A percentile compares a stretch with the other conserved stretches of the same genome.
Conservation (phyloP, 2,113 vertebrate genomes). For the Motacilla tschutschensis region DNA sequence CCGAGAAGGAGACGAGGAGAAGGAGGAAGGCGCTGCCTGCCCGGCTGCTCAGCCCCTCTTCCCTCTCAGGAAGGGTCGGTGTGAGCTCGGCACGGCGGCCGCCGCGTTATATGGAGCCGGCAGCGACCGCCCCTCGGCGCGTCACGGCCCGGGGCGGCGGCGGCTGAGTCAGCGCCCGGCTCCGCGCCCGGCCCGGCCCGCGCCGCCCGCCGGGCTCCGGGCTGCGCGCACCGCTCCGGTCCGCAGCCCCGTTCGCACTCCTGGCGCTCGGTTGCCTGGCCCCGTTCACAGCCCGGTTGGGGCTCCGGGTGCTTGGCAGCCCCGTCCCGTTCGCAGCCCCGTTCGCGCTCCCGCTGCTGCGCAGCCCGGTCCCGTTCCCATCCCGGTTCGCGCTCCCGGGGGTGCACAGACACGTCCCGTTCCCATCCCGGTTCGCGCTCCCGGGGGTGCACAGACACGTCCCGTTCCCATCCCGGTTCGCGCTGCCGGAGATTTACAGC, state of each 20-base stretch:
- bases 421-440: neutral
- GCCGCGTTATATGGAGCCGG: constrained; percentile 47
- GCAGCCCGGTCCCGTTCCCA: neutral
- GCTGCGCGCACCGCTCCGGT: neutral
- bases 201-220: neutral
- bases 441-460: neutral
- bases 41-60: neutral
- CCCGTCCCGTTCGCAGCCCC: neutral
- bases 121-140: constrained; percentile 54
- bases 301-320: neutral
- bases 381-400: neutral
- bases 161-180: constrained; percentile 7
- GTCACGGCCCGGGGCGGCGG: constrained; percentile 53
- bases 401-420: accelerated
- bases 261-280: too few species aligned
- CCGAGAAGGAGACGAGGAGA: neutral
- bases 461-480: neutral
- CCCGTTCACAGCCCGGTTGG: neutral
- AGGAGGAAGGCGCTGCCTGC: neutral
- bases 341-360: neutral
- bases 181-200: neutral
- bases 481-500: accelerated
- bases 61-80: neutral
- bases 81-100: neutral
- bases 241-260: neutral